Evolutionary conservation across 2,888 invertebrate species (phyloP).

Genomic region (Allophyes oxyacanthae): DNA sequence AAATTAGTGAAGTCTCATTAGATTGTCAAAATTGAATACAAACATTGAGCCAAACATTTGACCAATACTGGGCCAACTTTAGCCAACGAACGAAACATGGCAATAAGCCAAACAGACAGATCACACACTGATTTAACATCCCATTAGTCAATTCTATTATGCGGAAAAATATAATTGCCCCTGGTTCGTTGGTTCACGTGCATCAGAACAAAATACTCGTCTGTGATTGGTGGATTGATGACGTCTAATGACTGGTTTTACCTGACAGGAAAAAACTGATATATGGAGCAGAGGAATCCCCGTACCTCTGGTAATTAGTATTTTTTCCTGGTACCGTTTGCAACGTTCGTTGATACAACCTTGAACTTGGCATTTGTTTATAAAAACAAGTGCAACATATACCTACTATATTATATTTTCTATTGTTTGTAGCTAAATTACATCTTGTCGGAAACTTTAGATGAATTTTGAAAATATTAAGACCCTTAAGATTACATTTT

Average conservation of each 20-base stretch:
- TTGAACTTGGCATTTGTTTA: too few relatives aligned
- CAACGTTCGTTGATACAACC: background rate
- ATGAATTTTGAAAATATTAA: too few relatives aligned
- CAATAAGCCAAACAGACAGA: background rate
- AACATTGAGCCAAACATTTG: too few relatives aligned
- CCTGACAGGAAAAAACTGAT: slow-evolving; percentile 24
- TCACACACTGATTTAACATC: background rate
- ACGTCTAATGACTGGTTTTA: slow-evolving; percentile 17
- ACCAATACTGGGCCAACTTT: too few relatives aligned
- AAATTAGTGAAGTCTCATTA: too few relatives aligned
- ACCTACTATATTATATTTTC: too few relatives aligned
- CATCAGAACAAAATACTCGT: background rate
- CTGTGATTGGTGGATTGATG: slow-evolving; percentile 2
- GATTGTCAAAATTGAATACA: too few relatives aligned
- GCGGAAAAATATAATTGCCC: slow-evolving; percentile 6
- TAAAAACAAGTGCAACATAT: too few relatives aligned
- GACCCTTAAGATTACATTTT: too few relatives aligned
- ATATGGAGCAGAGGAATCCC: slow-evolving; percentile 13
- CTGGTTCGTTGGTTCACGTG: slow-evolving; percentile 11
- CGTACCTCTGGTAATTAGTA: background rate
- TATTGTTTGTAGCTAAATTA: too few relatives aligned
- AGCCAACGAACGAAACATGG: too few relatives aligned
- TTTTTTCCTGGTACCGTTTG: background rate
- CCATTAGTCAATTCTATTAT: slow-evolving; percentile 8
- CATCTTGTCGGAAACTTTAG: too few relatives aligned